phyloP scores from a whole-genome alignment of 2,888 invertebrate genomes.

The Pseudococcus viburni region DNA sequence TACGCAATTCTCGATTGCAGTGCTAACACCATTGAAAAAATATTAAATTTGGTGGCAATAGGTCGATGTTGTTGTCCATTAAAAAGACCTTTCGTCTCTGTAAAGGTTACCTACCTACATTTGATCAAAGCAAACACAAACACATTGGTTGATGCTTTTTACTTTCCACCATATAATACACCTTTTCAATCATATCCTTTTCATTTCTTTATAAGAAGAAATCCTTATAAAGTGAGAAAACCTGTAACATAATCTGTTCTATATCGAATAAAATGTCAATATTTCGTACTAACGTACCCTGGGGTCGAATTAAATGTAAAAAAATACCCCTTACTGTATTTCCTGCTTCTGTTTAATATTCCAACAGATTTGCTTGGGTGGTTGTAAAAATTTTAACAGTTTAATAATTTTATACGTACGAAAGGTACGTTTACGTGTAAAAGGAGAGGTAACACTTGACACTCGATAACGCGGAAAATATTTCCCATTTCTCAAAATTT shows the following conservation, averaged over 20 bases:
- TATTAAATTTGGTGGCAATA: neutral
- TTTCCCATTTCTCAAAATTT: neutral
- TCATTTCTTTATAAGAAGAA: neutral
- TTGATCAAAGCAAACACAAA: slow-evolving; percentile 41
- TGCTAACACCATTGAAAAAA: neutral
- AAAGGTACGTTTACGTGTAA: neutral
- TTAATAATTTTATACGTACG: neutral
- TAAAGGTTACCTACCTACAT: neutral
- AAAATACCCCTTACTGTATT: too few species aligned
- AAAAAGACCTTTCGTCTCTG: neutral
- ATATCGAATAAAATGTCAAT: slow-evolving; percentile 17
- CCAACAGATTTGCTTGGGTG: neutral
- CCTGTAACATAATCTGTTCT: slow-evolving; percentile 39
- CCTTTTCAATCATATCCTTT: slow-evolving; percentile 45
- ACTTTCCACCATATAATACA: slow-evolving; percentile 12
- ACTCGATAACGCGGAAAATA: slow-evolving; percentile 2
- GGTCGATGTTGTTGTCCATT: neutral
- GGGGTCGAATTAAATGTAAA: slow-evolving; percentile 15
- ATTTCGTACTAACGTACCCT: slow-evolving; percentile 17
- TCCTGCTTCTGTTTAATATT: too few species aligned
- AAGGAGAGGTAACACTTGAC: neutral
- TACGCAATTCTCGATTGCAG: too few species aligned
- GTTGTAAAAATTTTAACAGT: neutral
- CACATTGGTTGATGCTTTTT: neutral
- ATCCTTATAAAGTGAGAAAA: slow-evolving; percentile 34